A percentile compares a stretch with the other conserved stretches of the same genome.
These are phyloP conservation scores for Caenorhabditis latens DNA, from an alignment of 1,140 invertebrate species.

Conservation along the genomic window DNA sequence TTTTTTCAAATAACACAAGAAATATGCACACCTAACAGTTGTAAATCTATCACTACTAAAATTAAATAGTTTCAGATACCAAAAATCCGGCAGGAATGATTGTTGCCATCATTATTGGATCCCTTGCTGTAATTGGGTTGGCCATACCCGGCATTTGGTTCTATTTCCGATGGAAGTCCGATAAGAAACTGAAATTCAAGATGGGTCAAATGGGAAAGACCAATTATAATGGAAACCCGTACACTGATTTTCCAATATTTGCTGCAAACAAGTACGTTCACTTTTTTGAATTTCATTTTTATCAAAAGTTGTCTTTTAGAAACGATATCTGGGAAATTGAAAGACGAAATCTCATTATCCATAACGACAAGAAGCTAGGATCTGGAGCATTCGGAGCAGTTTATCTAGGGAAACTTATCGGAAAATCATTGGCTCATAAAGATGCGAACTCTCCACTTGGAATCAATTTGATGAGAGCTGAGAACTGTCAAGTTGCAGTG, in stretches of 20 bases:
- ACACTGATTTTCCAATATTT: constrained; percentile 71
- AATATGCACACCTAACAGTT: no score
- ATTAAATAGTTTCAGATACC: background rate
- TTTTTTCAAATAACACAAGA: no score
- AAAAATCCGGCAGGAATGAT: constrained; percentile 43
- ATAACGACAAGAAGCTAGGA: constrained; percentile 76
- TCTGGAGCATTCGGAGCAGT: constrained; percentile 75
- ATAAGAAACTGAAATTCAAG: constrained; percentile 42
- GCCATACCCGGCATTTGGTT: constrained; percentile 58
- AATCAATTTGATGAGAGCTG: constrained; percentile 77
- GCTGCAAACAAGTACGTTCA: constrained; percentile 26
- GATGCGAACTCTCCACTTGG: constrained; percentile 75
- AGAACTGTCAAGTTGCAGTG: constrained; percentile 78
- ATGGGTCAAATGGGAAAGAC: constrained; percentile 65
- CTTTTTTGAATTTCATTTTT: background rate
- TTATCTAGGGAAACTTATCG: constrained; percentile 75
- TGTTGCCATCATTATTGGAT: constrained; percentile 58
- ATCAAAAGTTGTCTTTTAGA: constrained; percentile 59
- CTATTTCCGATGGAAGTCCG: constrained; percentile 63
- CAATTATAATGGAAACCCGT: constrained; percentile 65
- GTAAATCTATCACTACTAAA: background rate
- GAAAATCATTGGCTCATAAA: constrained; percentile 69
- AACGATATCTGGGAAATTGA: constrained; percentile 76
- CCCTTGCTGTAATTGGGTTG: constrained; percentile 64
- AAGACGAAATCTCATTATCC: constrained; percentile 75